Base-by-base conservation (phyloP, 2,113 vertebrate species). In the Eulacestoma nigropectus region DNA sequence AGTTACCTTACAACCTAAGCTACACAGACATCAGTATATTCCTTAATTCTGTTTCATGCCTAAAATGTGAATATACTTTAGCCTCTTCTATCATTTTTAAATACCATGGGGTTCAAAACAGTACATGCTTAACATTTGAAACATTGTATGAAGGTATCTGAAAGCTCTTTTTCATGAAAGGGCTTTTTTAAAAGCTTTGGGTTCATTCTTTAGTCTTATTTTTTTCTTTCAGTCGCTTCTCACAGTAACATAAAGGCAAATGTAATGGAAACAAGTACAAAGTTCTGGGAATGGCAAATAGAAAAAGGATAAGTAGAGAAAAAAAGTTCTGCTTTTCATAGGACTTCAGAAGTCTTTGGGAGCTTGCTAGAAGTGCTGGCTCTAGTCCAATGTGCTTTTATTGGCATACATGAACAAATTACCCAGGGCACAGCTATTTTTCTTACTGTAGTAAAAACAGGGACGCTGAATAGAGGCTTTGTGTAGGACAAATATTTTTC, bases 361-460 rank as follows among this genome's bases (percentile, higher is more conserved):
- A 84, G 47, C 83, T 95, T 93, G 84, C 85, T 96, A 13, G 73
- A 96, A 91, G 62, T 68, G 26, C 84, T 96, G 97, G 94, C 88
- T 84, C 21, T 39, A 42, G 57, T 85, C 95, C 97, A 97, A 23
- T 59, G 49, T 94, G 90, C 87, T 96, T 95, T 96, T 96, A 76
- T 96, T 94, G 96, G 95, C 94, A 89, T 80, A 85, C 53, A 65
- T 84, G 90, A 93, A 70, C 65, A 96, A 94, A 91, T 95, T 95
- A 93, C 89, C 87, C 81, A 85, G 84, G 93, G 70, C 94, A 91
- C 82, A 94, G 84, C 76, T 97, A 91, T 95, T 97, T 96, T 95
- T 96, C 93, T 96, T 95, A 65, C 90, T 70, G 82, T 39, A 95
- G 64, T 94, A 84, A 97, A 95, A 97, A 93, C 91, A 94, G 56